phyloP scores from a whole-genome alignment of 2,888 invertebrate species.

The Drosophila diplacantha region DNA sequence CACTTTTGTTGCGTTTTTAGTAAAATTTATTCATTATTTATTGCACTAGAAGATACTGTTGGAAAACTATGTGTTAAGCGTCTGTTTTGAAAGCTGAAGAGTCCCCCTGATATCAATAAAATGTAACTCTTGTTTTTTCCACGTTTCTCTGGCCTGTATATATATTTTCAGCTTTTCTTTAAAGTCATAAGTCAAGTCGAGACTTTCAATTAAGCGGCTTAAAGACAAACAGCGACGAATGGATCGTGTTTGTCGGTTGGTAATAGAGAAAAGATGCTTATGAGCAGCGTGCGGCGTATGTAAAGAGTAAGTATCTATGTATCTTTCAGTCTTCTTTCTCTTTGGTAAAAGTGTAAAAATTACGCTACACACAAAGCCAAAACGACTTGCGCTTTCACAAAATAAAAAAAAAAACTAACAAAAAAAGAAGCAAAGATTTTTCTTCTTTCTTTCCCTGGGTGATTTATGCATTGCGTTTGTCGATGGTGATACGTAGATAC shows the following conservation, averaged over 20 bases:
- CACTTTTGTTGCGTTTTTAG: conserved; percentile 25
- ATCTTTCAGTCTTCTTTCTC: conserved; percentile 30
- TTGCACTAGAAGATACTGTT: conserved; percentile 6
- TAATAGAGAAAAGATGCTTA: conserved; percentile 63
- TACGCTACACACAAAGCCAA: conserved; percentile 45
- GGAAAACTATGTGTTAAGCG: background rate
- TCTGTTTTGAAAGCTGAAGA: conserved; percentile 23
- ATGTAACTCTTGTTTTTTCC: conserved; percentile 9
- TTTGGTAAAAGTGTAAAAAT: conserved; percentile 67
- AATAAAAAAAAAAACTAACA: conserved; percentile 51
- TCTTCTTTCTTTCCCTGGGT: conserved; percentile 36
- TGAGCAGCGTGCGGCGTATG: conserved; percentile 35
- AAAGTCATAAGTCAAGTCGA: conserved; percentile 64
- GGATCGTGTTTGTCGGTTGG: conserved; percentile 40
- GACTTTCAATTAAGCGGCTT: conserved; percentile 71
- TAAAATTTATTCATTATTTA: conserved; percentile 2
- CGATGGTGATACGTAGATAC: conserved; percentile 22
- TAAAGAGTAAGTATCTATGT: conserved; percentile 51
- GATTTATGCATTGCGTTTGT: conserved; percentile 38
- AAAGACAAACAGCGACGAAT: conserved; percentile 46
- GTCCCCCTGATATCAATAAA: conserved; percentile 10
- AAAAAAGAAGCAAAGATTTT: conserved; percentile 26
- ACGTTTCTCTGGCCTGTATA: conserved; percentile 7
- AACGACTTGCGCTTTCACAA: conserved; percentile 69
- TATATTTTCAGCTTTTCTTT: conserved; percentile 24